Base-by-base conservation (phyloP, 2,888 invertebrate species). In the Tenthredo amoena region DNA sequence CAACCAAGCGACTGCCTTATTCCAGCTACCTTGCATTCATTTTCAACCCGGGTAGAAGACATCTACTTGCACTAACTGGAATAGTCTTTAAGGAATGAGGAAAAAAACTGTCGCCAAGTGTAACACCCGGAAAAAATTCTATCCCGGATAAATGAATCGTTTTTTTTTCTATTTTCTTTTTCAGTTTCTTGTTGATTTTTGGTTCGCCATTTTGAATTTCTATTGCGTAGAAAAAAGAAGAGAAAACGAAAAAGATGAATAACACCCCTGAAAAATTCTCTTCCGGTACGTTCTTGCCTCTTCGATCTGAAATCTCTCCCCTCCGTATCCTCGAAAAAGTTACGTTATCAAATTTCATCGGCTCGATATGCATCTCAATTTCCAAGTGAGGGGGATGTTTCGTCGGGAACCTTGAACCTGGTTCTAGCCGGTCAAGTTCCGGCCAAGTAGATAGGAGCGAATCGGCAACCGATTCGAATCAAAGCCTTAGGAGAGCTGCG, bases 11-110 rank as follows among this genome's bases (percentile, higher is more conserved):
- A 77, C 31, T 31, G 77, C 47, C 76, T 76, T 55, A 34, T 50
- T 26, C 77, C 77, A 47, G 47, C 47, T 15, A 31, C 34, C 74
- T 47, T 74, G 74, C 74, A 77, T 77, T 77, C 77, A 77, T 77
- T 34, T 9, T 34, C 34, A 12, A 34, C 34, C 15, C 7, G 15
- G 7, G 34, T 34, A 43, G n/a, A 12, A 26, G 26, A 74, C 3
- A 12, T 6, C 40, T 74, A 3, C 37, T 74, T 74, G 12, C 21
- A 21, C 26, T 47, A n/a, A 26, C 12, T 43, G 74, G 12, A 40
- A 43, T 40, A 6, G 43, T 74, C 21, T 21, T 74, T 26, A 74
- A 74, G 43, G 2, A 43, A 6, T 9, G 74, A 21, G 10, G 74
- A 21, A 74, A n/a, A 74, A n/a, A 12, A 4, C 6, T 3, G n/a